phyloP scores from a whole-genome alignment of 2,113 vertebrate species.

The Chroicocephalus ridibundus region DNA sequence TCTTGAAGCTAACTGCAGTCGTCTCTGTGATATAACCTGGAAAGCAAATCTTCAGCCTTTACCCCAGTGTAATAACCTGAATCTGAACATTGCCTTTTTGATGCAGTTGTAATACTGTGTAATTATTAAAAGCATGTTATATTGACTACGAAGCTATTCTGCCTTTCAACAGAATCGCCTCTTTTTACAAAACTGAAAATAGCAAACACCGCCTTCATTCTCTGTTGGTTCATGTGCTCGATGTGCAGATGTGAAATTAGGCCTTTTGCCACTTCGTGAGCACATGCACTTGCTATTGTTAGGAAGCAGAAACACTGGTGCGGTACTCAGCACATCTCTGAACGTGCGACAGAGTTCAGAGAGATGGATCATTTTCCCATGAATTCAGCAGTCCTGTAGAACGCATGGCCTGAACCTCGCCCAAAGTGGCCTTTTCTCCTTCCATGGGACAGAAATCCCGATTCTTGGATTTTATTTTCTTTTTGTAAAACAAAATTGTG shows the following conservation, averaged over 20 bases:
- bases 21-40: neutral
- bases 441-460: neutral
- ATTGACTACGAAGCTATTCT: neutral
- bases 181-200: neutral
- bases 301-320: neutral
- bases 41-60: neutral
- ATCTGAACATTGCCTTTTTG: neutral
- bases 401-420: accelerated
- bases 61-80: neutral
- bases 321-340: neutral
- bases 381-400: neutral
- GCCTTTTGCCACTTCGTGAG: neutral
- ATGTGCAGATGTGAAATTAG: neutral
- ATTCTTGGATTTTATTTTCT: neutral
- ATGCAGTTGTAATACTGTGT: neutral
- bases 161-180: neutral
- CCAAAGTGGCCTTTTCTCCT: neutral
- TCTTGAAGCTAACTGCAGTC: neutral
- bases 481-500: neutral
- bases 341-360: neutral
- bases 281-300: neutral
- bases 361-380: neutral
- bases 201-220: neutral
- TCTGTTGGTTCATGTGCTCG: neutral
- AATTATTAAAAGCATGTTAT: neutral